phyloP scores from a whole-genome alignment of 2,113 vertebrate genomes.

The Solea senegalensis region DNA sequence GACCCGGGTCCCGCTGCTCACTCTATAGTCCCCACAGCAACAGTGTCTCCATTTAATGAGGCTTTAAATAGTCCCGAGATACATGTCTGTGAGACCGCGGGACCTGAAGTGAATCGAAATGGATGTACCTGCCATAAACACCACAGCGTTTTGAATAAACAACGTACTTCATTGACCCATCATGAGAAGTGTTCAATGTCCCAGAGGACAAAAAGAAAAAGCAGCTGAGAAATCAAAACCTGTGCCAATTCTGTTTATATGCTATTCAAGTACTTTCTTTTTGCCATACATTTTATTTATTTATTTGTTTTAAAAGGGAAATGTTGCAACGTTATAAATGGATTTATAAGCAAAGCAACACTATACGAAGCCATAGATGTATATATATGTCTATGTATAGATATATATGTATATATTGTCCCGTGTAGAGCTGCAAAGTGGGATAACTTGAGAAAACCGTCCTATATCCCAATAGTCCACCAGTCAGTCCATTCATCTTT shows the following conservation, averaged over 20 bases:
- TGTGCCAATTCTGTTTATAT: no score
- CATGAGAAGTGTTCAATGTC: no score
- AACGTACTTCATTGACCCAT: no score
- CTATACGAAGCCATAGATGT: not conserved
- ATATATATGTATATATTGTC: not conserved
- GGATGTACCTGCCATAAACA: conserved; percentile 5
- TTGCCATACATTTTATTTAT: no score
- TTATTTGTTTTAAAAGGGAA: no score
- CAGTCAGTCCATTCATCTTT: conserved; percentile 24
- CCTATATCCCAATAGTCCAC: conserved; percentile 4
- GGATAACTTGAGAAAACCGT: conserved; percentile 19
- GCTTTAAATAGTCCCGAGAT: conserved; percentile 74
- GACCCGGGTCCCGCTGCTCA: conserved; percentile 72
- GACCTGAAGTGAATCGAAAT: conserved; percentile 38
- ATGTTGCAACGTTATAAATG: no score
- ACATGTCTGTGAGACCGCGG: conserved; percentile 35
- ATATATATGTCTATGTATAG: no score
- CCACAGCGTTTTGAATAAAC: no score
- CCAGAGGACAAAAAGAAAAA: no score
- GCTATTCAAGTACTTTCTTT: no score
- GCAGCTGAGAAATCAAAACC: no score
- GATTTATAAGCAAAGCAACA: not conserved
- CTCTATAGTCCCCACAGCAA: conserved; percentile 34
- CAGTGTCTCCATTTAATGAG: conserved; percentile 71
- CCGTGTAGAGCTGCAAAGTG: not conserved